Evolutionary conservation across 1,140 invertebrate genomes (phyloP), one percentile per base, ranked within the genome.

Genomic region (Macrobrachium nipponense): DNA sequence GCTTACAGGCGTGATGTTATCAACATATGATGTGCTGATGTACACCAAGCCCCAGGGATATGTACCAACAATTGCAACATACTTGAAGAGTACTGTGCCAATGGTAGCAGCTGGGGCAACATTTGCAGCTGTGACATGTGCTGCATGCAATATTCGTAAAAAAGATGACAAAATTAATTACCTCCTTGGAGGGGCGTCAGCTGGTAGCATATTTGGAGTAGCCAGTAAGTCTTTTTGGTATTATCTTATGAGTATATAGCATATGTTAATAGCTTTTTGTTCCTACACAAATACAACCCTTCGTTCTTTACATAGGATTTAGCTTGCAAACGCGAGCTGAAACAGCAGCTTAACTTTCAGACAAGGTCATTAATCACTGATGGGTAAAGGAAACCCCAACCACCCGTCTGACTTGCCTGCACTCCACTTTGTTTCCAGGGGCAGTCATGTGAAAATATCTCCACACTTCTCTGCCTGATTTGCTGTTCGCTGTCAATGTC

Each of bases 141-240:
- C 73, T 17, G 60, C 83, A 14, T 83, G 80, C 10, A 79, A 27
- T 43, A 7, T 87, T 17, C 43, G 87, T 36, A 75, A 75, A n/a
- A 87, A 87, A 68, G 87, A 87, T 76, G 87, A 87, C n/a, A 75
- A 80, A 15, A 17, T 70, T 7, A 87, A 87, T 68, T 85, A 83
- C 59, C 64, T 82, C 43, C 3, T 79, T 6, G 87, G 87, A 10
- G 80, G 80, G 27, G 23, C 62, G 14, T 58, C 87, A 51, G 87
- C 87, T 18, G 87, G 87, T 58, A 61, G 81, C 17, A 68, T 87
- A 5, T 79, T 83, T 68, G 87, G 87, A 70, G 62, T 75, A 44
- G 58, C 61, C 6, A 60, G 87, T 87, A 75, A 87, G 87, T 60
- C n/a, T 58, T n/a, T 68, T 11, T 70, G 18, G n/a, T 12, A 20